These are phyloP conservation scores for Tamandua tetradactyla DNA, from an alignment of 2,797 vertebrate species.

Conservation along the genomic window DNA sequence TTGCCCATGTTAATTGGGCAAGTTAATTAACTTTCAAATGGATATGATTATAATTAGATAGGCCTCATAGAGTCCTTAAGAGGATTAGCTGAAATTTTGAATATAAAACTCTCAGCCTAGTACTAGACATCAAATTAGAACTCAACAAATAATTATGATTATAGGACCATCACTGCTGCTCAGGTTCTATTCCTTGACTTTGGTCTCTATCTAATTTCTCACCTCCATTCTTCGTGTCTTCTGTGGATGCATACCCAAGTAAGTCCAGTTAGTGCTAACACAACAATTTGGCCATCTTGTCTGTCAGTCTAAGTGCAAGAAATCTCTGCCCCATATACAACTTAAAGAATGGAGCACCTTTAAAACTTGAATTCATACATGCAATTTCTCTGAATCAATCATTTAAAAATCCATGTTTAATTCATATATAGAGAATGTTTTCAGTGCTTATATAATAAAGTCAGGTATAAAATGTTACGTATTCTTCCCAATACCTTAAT, in stretches of 20 bases:
- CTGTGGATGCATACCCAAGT: neutral
- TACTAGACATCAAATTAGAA: neutral
- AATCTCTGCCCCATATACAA: neutral
- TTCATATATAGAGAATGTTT: neutral
- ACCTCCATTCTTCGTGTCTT: neutral
- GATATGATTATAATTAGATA: neutral
- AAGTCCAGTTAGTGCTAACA: neutral
- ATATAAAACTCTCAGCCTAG: neutral
- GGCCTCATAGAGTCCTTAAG: neutral
- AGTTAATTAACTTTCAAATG: neutral
- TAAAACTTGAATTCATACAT: neutral
- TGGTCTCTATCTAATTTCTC: neutral
- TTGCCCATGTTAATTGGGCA: neutral
- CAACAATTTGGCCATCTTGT: neutral
- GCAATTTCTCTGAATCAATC: neutral
- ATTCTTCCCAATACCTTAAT: neutral
- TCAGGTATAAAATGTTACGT: neutral
- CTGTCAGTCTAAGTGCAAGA: neutral
- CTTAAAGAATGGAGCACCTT: neutral
- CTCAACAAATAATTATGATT: neutral
- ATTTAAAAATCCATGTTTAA: neutral
- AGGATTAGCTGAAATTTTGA: neutral
- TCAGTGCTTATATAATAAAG: neutral
- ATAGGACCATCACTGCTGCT: neutral
- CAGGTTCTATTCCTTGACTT: neutral